Conservation (phyloP, 2,113 vertebrate species). For the Ondatra zibethicus region DNA sequence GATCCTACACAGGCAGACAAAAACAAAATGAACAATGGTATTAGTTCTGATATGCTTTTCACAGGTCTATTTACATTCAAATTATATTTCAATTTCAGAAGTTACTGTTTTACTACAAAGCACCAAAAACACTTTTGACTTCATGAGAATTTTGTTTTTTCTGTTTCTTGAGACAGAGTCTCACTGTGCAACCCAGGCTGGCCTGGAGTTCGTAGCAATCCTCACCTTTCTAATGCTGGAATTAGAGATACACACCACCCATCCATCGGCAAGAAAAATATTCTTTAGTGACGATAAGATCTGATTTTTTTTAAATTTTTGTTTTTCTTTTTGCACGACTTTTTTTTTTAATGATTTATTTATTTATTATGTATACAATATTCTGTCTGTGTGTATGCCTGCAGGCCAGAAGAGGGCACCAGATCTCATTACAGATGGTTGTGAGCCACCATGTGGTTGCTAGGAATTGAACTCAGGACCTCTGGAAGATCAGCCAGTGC, state of each 20-base stretch:
- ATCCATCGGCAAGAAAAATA: background rate
- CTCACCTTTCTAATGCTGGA: background rate
- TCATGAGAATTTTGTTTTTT: background rate
- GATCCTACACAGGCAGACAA: constrained; percentile 81
- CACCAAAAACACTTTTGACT: background rate
- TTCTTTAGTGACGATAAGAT: constrained; percentile 46
- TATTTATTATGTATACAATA: too few species aligned
- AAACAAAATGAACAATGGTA: constrained; percentile 68
- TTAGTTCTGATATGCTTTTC: constrained; percentile 47
- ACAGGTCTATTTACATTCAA: constrained; percentile 48
- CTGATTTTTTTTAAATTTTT: too few species aligned
- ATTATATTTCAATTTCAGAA: constrained; percentile 55
- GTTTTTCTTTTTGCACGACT: too few species aligned
- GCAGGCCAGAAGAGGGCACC: too few species aligned
- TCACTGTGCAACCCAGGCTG: background rate
- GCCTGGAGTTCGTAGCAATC: background rate
- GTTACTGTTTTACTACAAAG: constrained; percentile 39
- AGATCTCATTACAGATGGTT: too few species aligned
- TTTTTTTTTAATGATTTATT: too few species aligned
- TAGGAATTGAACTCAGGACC: too few species aligned
- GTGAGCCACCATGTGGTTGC: too few species aligned
- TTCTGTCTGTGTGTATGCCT: too few species aligned
- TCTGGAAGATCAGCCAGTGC: too few species aligned
- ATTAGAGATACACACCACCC: background rate
- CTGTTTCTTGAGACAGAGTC: background rate